phyloP scores from a whole-genome alignment of 2,113 vertebrate genomes.

The Myiozetetes cayanensis region DNA sequence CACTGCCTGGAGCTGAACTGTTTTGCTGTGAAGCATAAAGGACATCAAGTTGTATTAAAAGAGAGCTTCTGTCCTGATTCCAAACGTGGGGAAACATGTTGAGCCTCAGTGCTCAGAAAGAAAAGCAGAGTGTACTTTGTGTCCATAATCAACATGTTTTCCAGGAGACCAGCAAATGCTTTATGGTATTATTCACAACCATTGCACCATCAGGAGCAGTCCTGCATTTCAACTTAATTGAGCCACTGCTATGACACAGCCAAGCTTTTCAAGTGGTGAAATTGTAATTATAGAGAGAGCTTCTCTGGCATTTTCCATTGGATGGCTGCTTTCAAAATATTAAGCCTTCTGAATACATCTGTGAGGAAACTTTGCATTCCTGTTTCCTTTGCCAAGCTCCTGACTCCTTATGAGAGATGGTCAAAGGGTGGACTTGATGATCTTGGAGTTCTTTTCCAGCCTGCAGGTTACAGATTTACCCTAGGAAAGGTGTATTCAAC shows the following conservation, averaged over 20 bases:
- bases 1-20: background rate
- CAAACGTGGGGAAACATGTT: background rate
- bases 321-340: background rate
- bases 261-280: background rate
- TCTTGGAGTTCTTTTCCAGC: background rate
- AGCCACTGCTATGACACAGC: background rate
- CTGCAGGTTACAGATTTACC: background rate
- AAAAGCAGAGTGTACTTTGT: background rate
- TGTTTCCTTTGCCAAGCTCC: background rate
- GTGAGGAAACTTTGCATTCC: background rate
- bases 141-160: constrained; percentile 20
- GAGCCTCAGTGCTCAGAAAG: background rate
- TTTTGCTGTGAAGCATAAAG: background rate
- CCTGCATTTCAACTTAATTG: constrained; percentile 39
- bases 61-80: background rate
- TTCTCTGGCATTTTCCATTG: background rate
- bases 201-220: background rate
- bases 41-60: background rate
- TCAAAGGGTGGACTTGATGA: background rate
- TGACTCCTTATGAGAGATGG: background rate
- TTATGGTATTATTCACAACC: background rate
- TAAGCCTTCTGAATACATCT: background rate
- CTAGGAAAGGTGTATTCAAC: background rate
- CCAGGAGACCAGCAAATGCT: constrained; percentile 8
- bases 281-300: constrained; percentile 4